Evolutionary conservation across 2,797 vertebrate species (phyloP), one percentile per base, ranked within the genome.

Genomic region (Pseudomugil gertrudae): DNA sequence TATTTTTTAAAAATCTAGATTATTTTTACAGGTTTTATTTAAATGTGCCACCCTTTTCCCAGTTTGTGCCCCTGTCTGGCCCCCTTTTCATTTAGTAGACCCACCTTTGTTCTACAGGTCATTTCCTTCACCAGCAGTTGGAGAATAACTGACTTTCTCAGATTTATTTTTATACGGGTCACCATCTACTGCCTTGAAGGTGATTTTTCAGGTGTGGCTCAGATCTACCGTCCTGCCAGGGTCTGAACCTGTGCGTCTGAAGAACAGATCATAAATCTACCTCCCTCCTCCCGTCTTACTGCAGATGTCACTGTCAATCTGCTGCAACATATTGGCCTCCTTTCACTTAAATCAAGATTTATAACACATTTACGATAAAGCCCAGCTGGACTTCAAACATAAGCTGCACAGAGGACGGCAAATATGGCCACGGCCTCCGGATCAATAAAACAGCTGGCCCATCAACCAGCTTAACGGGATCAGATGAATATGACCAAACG

Each of bases 401-500:
- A 13, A 68, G 78, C 82, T 71, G 69, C 24, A 33, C 33, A 48
- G 36, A 72, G 61, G 69, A 72, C 78, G 79, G 75, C 72, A 83
- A 89, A 86, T 75, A 84, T 35, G 63, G 9, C 73, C 23, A 0
- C 45, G 66, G 70, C 57, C 59, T 75, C 72, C 19, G 43, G 85
- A 91, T 85, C 85, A 90, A 81, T 84, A 66, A 71, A 91, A 82
- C 91, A 92, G 92, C 90, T 91, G 90, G 87, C 65, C 84, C 78
- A 59, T 79, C 80, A 61, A 74, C 66, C 79, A 72, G 72, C 69
- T 80, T 69, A 80, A 76, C 75, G 36, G 65, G 74, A 78, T 80
- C 79, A 72, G 71, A 85, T 78, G 79, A 80, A 84, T 69, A 76
- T 57, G 59, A 62, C 56, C 29, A 13, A 79, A 57, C 47, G 3